Base-by-base conservation (phyloP, 2,113 vertebrate genomes). In the Notiomystis cincta region DNA sequence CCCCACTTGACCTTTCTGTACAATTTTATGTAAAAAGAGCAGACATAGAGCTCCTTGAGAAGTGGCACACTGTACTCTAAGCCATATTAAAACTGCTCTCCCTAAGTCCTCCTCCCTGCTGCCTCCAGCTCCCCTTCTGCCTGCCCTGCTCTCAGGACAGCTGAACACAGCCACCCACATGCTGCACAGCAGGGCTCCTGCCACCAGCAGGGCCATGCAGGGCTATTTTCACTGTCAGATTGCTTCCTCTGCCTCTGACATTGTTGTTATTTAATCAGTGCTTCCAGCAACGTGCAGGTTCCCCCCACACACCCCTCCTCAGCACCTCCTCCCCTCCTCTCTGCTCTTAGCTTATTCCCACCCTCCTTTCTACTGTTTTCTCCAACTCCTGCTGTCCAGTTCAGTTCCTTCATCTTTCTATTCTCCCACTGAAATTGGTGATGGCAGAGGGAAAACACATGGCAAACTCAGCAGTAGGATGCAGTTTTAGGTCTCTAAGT, bases 191-290 rank as follows among this genome's bases (percentile, higher is more conserved):
- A 65, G 48, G 24, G 21, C 27, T 77, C 17, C 83, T 60, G 45
- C 60, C 53, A 65, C n/a, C 66, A 38, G 20, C 35, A 56, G 33
- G 42, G 75, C 42, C 2, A 0, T 1, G 0, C 45, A 70, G 27
- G 48, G 30, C 47, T 38, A 2, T 31, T 58, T 65, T 42, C 21
- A 3, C 33, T 27, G 10, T 61, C 21, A 6, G 28, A 19, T 72
- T 56, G 21, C n/a, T 85, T 61, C 70, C 70, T 84, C 50, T 73
- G 50, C 21, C 67, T 75, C 30, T n/a, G 28, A 31, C 14, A 12
- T 42, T 2, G 2, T 6, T 30, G 24, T 14, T 44, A 42, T n/a
- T 85, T 79, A 66, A 71, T 45, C 19, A 24, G 30, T 67, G 15
- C 73, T 92, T 82, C 78, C 30, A 75, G 9, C 62, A 56, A 24